A percentile compares a stretch with the other conserved stretches of the same genome.
Evolutionary conservation across 2,888 invertebrate genomes (phyloP).

Genomic region (Philereme transversata): DNA sequence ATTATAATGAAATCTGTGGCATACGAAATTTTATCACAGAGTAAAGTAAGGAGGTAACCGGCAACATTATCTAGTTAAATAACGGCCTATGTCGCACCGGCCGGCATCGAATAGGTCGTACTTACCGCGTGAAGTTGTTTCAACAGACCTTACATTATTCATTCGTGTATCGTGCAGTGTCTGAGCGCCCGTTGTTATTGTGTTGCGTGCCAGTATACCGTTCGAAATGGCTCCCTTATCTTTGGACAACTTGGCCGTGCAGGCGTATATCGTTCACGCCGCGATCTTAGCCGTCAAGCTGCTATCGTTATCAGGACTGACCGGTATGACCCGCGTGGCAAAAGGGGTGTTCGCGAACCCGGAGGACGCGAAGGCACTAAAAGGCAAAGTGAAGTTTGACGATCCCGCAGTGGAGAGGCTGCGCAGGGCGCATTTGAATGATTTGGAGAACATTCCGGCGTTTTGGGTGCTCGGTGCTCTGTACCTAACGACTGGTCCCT

Average conservation of each 20-base stretch:
- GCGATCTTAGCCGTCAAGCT: slow-evolving; percentile 67
- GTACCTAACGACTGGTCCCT: slow-evolving; percentile 85
- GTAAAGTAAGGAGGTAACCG: not conserved
- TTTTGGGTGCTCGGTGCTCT: slow-evolving; percentile 85
- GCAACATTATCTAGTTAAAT: not conserved
- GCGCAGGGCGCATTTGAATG: slow-evolving; percentile 87
- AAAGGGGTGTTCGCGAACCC: slow-evolving; percentile 64
- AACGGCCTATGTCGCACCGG: not conserved
- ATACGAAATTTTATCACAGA: not conserved
- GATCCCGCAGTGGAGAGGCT: slow-evolving; percentile 65
- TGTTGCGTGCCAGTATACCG: slow-evolving; percentile 27
- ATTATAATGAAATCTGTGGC: no score
- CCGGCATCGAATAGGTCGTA: not conserved
- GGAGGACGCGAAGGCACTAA: slow-evolving; percentile 59
- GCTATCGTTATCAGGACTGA: slow-evolving; percentile 53
- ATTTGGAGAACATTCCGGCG: slow-evolving; percentile 88
- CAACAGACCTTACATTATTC: slow-evolving; percentile 13
- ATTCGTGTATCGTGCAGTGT: slow-evolving; percentile 22
- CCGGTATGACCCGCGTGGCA: slow-evolving; percentile 50
- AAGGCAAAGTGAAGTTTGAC: slow-evolving; percentile 65
- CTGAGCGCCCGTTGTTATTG: slow-evolving; percentile 19
- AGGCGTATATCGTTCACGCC: slow-evolving; percentile 67
- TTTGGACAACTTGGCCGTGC: slow-evolving; percentile 55
- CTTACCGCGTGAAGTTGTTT: slow-evolving; percentile 29
- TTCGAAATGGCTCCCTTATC: slow-evolving; percentile 53